Percentiles rank a stretch among this genome's conserved stretches.
Conservation (phyloP, 2,797 vertebrate species). For the Lithobates pipiens region DNA sequence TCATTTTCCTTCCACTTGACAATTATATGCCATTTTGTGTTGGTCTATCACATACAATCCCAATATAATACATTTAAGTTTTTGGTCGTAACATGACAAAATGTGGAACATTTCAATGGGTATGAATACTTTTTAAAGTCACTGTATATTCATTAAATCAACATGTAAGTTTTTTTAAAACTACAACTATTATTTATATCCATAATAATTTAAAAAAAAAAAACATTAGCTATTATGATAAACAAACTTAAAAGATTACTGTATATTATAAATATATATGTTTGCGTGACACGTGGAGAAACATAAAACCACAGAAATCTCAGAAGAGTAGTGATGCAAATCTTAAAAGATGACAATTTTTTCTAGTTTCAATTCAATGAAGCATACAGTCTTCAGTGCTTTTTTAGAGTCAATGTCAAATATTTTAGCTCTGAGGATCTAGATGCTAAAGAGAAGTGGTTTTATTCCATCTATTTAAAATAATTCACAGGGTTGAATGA, state of each 20-base stretch:
- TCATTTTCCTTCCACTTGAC: too few species aligned
- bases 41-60: too few species aligned
- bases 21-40: too few species aligned
- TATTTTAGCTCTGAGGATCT: neutral
- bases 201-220: neutral
- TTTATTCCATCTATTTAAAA: constrained; percentile 30
- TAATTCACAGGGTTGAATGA: constrained; percentile 41
- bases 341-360: constrained; percentile 18
- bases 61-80: too few species aligned
- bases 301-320: neutral
- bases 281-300: constrained; percentile 2
- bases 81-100: too few species aligned
- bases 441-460: neutral
- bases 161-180: neutral
- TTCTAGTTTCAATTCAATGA: neutral
- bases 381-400: neutral
- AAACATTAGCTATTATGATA: neutral
- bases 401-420: neutral
- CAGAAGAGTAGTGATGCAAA: constrained; percentile 22
- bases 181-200: neutral
- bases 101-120: too few species aligned
- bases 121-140: too few species aligned
- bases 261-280: constrained; percentile 29
- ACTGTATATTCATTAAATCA: too few species aligned
- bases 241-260: neutral